Conservation (phyloP, 2,888 invertebrate species). For the Nebria salina region DNA sequence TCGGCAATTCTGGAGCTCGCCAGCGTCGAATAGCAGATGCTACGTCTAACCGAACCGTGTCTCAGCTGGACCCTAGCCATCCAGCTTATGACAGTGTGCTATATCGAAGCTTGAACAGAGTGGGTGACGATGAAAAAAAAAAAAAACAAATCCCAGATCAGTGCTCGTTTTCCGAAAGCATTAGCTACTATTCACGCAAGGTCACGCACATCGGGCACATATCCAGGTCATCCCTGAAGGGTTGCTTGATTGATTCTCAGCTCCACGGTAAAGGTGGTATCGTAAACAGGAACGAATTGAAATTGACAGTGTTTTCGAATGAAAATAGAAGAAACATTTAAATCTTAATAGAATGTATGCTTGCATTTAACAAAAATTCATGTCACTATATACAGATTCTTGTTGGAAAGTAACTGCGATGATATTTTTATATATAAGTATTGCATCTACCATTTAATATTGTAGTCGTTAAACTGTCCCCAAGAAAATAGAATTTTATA, state of each 20-base stretch:
- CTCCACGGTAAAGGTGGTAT: neutral
- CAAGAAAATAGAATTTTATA: too few relatives aligned
- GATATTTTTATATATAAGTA: too few relatives aligned
- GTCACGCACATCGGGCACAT: neutral
- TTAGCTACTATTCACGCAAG: neutral
- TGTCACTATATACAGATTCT: too few relatives aligned
- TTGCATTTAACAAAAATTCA: too few relatives aligned
- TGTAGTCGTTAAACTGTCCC: too few relatives aligned
- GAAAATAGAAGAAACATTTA: neutral
- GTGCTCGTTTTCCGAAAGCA: neutral
- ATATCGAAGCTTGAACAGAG: neutral
- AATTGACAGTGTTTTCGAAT: neutral
- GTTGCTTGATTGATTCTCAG: neutral
- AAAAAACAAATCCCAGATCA: neutral
- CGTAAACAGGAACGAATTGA: neutral
- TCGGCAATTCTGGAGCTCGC: neutral
- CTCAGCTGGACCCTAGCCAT: neutral
- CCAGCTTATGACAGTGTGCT: neutral
- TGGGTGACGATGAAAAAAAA: neutral
- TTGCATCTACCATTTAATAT: too few relatives aligned
- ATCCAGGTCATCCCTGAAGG: slow-evolving; percentile 1
- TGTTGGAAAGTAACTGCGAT: too few relatives aligned
- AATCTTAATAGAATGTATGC: neutral
- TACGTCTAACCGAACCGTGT: neutral
- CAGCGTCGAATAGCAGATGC: neutral